A percentile compares a stretch with the other conserved stretches of the same genome.
Evolutionary conservation across 2,888 invertebrate genomes (phyloP).

Genomic region (Luperina nickerlii): DNA sequence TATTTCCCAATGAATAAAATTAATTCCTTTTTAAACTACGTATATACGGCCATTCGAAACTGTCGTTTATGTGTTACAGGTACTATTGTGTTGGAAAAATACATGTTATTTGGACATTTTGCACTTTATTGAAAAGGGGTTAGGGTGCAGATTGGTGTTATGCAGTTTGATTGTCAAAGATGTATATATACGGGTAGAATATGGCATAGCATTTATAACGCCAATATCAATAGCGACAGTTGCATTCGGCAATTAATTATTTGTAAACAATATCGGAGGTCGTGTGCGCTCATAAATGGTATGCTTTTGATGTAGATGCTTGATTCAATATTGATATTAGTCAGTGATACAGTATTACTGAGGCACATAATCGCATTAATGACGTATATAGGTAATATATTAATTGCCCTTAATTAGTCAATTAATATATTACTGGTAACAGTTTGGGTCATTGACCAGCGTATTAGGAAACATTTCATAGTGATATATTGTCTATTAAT

Average conservation of each 20-base stretch:
- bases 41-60: conserved; percentile 80
- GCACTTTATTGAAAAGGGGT: conserved; percentile 50
- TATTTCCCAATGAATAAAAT: conserved; percentile 88
- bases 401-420: conserved; percentile 58
- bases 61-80: conserved; percentile 62
- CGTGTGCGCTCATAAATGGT: conserved; percentile 83
- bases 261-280: conserved; percentile 86
- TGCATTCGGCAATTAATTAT: conserved; percentile 89
- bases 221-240: conserved; percentile 86
- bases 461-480: conserved; percentile 31
- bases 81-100: conserved; percentile 50
- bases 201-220: conserved; percentile 86
- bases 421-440: conserved; percentile 34
- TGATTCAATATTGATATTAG: conserved; percentile 75
- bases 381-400: conserved; percentile 55
- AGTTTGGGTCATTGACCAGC: conserved; percentile 49
- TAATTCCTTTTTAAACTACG: conserved; percentile 85
- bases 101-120: conserved; percentile 31
- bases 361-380: conserved; percentile 57
- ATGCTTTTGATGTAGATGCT: conserved; percentile 67
- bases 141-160: conserved; percentile 68
- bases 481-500: not conserved
- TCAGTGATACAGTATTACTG: conserved; percentile 62
- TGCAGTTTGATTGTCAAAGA: conserved; percentile 49
- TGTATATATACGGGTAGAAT: conserved; percentile 80